Conservation (phyloP, 2,797 vertebrate genomes). For the Rhabdomys pumilio region DNA sequence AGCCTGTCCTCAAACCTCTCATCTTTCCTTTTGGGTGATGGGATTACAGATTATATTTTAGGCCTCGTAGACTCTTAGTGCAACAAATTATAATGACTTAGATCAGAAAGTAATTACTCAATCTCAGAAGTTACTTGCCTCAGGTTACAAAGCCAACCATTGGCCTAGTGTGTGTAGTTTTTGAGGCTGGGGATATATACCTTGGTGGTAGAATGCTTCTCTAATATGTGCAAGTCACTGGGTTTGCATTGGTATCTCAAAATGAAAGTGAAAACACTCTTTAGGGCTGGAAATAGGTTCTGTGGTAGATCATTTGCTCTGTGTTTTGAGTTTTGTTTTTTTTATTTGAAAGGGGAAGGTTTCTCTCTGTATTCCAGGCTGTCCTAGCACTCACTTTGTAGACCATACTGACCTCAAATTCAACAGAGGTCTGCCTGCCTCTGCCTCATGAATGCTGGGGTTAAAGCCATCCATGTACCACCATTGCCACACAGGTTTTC, state of each 20-base stretch:
- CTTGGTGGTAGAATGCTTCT: background rate
- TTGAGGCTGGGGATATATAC: background rate
- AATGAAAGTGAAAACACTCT: background rate
- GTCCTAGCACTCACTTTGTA: background rate
- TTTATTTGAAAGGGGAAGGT: background rate
- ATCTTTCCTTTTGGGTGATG: background rate
- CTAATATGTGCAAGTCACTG: background rate
- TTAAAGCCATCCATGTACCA: background rate
- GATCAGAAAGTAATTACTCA: conserved; percentile 32
- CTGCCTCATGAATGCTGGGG: background rate
- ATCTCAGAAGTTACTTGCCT: conserved; percentile 32
- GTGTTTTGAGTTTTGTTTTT: background rate
- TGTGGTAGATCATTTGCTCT: background rate
- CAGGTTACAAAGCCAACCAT: background rate
- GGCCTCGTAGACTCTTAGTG: conserved; percentile 24
- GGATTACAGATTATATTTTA: background rate
- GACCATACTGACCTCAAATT: background rate
- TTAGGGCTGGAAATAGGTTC: background rate
- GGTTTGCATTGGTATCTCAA: background rate
- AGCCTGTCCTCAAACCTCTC: background rate
- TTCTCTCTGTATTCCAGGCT: background rate
- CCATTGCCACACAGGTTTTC: background rate
- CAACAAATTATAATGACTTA: conserved; percentile 53
- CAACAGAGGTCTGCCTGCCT: background rate
- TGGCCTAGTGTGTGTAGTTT: background rate